A percentile compares a stretch with the other conserved stretches of the same genome.
phyloP scores from a whole-genome alignment of 2,113 vertebrate genomes.

The Zosterops lateralis region DNA sequence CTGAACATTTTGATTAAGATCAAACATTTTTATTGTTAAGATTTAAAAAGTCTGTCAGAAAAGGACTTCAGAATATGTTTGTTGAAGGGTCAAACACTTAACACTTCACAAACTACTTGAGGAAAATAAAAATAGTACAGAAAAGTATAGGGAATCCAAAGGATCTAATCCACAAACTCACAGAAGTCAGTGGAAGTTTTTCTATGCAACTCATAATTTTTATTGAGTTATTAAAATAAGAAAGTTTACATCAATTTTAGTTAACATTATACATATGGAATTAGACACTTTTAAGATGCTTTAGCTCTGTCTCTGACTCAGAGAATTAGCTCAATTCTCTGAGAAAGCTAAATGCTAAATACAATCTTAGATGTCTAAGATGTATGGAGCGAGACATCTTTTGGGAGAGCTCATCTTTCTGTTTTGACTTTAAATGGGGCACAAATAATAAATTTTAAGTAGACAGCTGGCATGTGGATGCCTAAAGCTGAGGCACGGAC shows the following conservation, averaged over 20 bases:
- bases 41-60: background rate
- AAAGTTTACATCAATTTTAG: background rate
- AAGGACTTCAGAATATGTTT: background rate
- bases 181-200: background rate
- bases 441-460: conserved; percentile 23
- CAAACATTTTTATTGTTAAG: accelerated
- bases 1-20: background rate
- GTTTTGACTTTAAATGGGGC: conserved; percentile 29
- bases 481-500: background rate
- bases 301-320: background rate
- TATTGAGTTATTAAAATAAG: background rate
- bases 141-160: background rate
- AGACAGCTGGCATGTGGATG: background rate
- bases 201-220: background rate
- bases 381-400: background rate
- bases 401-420: conserved; percentile 8
- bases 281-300: background rate
- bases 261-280: background rate
- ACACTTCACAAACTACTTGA: background rate
- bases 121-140: background rate
- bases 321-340: no score
- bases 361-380: background rate
- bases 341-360: background rate
- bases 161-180: accelerated
- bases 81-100: background rate